A percentile compares a stretch with the other conserved stretches of the same genome.
Conservation (phyloP, 2,888 invertebrate species). For the Microchrysa polita region DNA sequence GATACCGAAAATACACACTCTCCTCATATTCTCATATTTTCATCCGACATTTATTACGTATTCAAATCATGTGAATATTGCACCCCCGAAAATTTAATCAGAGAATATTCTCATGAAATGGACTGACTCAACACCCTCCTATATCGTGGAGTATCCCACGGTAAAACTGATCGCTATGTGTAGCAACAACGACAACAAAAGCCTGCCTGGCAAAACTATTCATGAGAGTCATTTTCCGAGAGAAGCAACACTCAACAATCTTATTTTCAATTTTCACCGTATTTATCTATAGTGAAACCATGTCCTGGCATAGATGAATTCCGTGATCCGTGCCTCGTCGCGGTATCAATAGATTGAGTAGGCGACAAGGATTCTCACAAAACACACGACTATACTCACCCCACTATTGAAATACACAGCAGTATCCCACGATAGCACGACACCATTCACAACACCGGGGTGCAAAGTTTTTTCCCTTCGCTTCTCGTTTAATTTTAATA, state of each 20-base stretch:
- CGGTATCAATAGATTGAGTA: constrained; percentile 23
- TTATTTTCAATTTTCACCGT: constrained; percentile 8
- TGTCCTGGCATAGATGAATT: constrained; percentile 3
- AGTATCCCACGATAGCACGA: constrained; percentile 34
- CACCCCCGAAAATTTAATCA: constrained; percentile 41
- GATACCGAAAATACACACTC: background rate
- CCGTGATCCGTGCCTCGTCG: too few species aligned
- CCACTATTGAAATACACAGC: too few species aligned
- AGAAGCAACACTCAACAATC: background rate
- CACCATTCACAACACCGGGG: too few species aligned
- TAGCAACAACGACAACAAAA: background rate
- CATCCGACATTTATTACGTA: background rate
- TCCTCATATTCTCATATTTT: background rate
- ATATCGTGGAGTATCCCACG: background rate
- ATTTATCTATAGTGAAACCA: constrained; percentile 4
- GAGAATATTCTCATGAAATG: constrained; percentile 44
- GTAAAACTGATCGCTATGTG: too few species aligned
- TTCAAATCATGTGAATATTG: constrained; percentile 23
- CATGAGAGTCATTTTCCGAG: constrained; percentile 8
- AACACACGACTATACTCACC: too few species aligned
- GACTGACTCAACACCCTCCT: constrained; percentile 6
- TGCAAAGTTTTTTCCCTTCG: too few species aligned
- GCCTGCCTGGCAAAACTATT: background rate
- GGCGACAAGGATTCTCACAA: constrained; percentile 20
- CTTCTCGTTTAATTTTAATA: constrained; percentile 16